These are phyloP conservation scores for Epinephelus coioides DNA, from an alignment of 2,797 vertebrate genomes.

Conservation along the genomic window DNA sequence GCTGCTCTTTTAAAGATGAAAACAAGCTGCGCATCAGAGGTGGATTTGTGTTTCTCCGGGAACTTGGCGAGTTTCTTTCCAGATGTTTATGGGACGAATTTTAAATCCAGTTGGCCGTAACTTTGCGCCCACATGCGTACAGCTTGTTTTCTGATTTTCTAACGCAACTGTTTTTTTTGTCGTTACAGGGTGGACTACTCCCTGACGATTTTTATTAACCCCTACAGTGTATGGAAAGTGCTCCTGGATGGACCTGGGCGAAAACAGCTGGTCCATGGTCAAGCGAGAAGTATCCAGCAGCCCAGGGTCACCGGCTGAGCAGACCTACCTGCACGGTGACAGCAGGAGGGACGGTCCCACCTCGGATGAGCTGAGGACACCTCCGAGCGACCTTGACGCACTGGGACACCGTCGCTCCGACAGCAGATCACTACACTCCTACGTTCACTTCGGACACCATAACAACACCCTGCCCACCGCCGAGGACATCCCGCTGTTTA, in stretches of 20 bases:
- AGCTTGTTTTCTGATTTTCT: neutral
- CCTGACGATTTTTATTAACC: constrained; percentile 74
- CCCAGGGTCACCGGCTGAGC: constrained; percentile 87
- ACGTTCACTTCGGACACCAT: constrained; percentile 90
- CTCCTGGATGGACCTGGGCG: constrained; percentile 98
- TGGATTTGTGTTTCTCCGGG: constrained; percentile 17
- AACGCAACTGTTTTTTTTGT: constrained; percentile 9
- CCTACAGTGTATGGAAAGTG: constrained; percentile 85
- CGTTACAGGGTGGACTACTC: constrained; percentile 73
- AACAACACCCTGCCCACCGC: constrained; percentile 85
- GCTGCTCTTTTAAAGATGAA: constrained; percentile 40
- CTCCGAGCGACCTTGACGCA: constrained; percentile 87
- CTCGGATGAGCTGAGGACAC: constrained; percentile 86
- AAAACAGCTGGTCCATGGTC: constrained; percentile 95
- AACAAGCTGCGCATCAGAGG: neutral
- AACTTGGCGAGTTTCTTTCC: constrained; percentile 2
- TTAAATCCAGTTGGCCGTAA: neutral
- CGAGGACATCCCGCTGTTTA: constrained; percentile 95
- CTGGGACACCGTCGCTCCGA: constrained; percentile 88
- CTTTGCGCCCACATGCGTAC: constrained; percentile 2
- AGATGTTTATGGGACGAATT: constrained; percentile 25
- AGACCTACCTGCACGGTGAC: constrained; percentile 85
- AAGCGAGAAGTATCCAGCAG: constrained; percentile 92
- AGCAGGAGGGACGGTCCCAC: constrained; percentile 85
- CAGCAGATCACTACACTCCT: constrained; percentile 89